Conservation (phyloP, 2,113 vertebrate genomes). For the Syngnathus typhle region DNA sequence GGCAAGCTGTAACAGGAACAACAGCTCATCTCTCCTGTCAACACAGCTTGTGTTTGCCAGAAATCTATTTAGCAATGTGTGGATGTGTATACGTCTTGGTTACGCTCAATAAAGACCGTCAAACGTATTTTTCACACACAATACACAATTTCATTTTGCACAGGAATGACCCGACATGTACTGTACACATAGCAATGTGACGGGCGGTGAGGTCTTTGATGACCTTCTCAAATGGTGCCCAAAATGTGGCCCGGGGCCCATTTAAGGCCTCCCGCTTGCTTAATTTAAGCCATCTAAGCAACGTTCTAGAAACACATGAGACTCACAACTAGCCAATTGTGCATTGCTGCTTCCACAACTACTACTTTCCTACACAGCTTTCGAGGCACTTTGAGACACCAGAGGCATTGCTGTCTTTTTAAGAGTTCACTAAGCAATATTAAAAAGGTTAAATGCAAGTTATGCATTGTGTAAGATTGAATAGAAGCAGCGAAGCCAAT, state of each 20-base stretch:
- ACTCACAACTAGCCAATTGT: too few species aligned
- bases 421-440: background rate
- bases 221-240: slow-evolving; percentile 25
- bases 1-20: slow-evolving; percentile 70
- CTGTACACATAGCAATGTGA: slow-evolving; percentile 39
- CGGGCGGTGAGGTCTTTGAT: slow-evolving; percentile 55
- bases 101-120: slow-evolving; percentile 48
- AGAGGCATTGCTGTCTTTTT: background rate
- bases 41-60: slow-evolving; percentile 69
- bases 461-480: background rate
- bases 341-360: too few species aligned
- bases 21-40: slow-evolving; percentile 68
- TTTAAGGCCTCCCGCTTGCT: background rate
- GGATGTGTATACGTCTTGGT: slow-evolving; percentile 46
- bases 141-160: slow-evolving; percentile 44
- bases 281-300: background rate
- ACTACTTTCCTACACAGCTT: too few species aligned
- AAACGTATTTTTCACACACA: slow-evolving; percentile 40
- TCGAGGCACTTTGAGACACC: too few species aligned
- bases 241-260: background rate
- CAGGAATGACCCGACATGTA: slow-evolving; percentile 43
- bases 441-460: slow-evolving; percentile 3
- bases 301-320: background rate
- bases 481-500: background rate
- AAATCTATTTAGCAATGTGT: slow-evolving; percentile 59